Evolutionary conservation across 2,113 vertebrate species (phyloP).

Genomic region (Ramphastos sulfuratus): DNA sequence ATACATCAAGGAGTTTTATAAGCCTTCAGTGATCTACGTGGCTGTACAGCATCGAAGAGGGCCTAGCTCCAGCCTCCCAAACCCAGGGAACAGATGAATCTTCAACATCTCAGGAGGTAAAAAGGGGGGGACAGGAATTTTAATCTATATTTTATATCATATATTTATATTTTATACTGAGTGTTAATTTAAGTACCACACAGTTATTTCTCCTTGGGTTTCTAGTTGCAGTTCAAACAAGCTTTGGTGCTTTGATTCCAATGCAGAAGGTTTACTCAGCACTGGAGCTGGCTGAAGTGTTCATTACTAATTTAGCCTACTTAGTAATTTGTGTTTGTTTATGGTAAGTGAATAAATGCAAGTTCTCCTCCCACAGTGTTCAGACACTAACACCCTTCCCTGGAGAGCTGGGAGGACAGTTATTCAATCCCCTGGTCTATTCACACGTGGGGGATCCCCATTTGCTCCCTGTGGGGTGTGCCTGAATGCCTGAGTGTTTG

Average conservation of each 20-base stretch:
- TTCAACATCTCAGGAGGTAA: constrained; percentile 2
- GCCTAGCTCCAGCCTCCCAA: background rate
- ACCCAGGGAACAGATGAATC: background rate
- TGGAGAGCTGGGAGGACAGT: background rate
- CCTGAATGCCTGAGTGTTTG: background rate
- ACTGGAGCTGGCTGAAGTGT: constrained; percentile 33
- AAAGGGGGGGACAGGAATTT: no score
- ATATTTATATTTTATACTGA: constrained; percentile 57
- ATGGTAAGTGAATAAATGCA: constrained; percentile 36
- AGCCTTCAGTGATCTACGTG: constrained; percentile 1
- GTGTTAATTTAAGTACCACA: constrained; percentile 38
- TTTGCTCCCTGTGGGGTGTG: background rate
- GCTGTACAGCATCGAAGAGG: background rate
- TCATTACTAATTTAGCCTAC: constrained; percentile 58
- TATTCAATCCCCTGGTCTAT: background rate
- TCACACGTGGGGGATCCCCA: background rate
- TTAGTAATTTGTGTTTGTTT: constrained; percentile 62
- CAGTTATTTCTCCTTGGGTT: constrained; percentile 55
- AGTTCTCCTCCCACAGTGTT: constrained; percentile 12
- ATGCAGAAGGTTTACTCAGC: constrained; percentile 53
- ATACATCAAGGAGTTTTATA: constrained; percentile 37
- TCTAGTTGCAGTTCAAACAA: constrained; percentile 36
- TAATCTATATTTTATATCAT: constrained; percentile 28
- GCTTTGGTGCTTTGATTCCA: constrained; percentile 52
- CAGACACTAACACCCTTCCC: background rate